Evolutionary conservation across 1,140 invertebrate species (phyloP), one percentile per base, ranked within the genome.

Genomic region (Stratiolaelaps scimitus): DNA sequence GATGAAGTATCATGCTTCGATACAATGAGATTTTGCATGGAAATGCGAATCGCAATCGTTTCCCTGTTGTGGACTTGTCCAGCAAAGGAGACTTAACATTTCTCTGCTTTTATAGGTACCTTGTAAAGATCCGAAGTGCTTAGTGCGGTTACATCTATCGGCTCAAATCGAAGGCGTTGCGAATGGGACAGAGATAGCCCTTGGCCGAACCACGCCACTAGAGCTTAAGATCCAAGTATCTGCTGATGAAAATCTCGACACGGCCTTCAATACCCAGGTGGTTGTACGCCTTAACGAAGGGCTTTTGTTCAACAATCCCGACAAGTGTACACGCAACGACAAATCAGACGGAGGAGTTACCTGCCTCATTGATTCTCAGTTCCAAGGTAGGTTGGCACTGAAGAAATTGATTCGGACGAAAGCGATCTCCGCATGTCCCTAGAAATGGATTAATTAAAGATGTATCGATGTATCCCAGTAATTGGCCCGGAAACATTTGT

Each of bases 181-280:
- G 10, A 60, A 60, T 34, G 15, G 53, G 34, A 26, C 26, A 60
- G 53, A 15, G 53, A 60, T 60, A 15, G 53, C 53, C 10, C 17
- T 60, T 15, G 53, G 53, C 34, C 53, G 53, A 17, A 60, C 15
- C 15, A 34, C 15, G 4, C 53, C 53, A 26, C 53, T 60, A 5
- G 34, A 26, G 53, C 53, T 60, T 17, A 60, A 60, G 26, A 60
- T 60, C 10, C 17, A 60, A 29, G 53, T 60, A 26, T 26, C 26
- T 34, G 26, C 53, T 17, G 53, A n/a, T 23, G 17, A 26, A 34
- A 17, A 10, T 6, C 26, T 26, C 15, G 53, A 60, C 23, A 60
- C 34, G 26, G 53, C 53, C 26, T 60, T 60, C 26, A 60, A 34
- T 15, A 60, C 53, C 23, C 15, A 20, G 15, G 15, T 60, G 53